A percentile compares a stretch with the other conserved stretches of the same genome.
These are phyloP conservation scores for Eristalis intricaria DNA, from an alignment of 2,888 invertebrate genomes.

Conservation along the genomic window DNA sequence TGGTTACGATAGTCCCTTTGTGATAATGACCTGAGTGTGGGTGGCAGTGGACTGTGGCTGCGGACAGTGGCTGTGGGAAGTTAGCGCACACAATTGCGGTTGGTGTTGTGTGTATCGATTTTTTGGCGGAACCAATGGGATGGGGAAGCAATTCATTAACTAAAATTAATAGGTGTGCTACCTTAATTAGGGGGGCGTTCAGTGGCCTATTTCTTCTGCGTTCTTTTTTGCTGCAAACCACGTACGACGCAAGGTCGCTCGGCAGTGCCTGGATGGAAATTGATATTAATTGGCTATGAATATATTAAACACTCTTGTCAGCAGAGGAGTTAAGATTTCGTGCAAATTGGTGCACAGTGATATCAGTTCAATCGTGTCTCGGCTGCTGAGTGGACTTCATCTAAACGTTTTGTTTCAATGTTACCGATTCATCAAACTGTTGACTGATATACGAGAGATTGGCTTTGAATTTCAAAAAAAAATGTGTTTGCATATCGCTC, in stretches of 20 bases:
- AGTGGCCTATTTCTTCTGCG: not conserved
- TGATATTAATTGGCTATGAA: not conserved
- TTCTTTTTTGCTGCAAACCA: not conserved
- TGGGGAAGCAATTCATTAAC: not conserved
- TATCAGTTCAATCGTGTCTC: too few species aligned
- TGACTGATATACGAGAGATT: too few species aligned
- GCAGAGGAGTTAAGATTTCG: too few species aligned
- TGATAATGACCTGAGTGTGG: not conserved
- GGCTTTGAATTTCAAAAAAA: too few species aligned
- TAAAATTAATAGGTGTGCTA: not conserved
- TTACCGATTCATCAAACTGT: too few species aligned
- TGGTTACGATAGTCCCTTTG: constrained; percentile 14
- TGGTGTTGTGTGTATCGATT: not conserved
- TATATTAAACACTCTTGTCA: not conserved
- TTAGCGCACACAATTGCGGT: not conserved
- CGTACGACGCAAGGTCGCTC: not conserved
- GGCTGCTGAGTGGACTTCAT: too few species aligned
- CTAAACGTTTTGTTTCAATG: too few species aligned
- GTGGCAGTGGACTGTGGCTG: not conserved
- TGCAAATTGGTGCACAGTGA: too few species aligned
- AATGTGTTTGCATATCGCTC: too few species aligned
- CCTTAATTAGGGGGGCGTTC: not conserved
- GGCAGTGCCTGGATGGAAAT: not conserved
- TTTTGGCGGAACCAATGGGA: not conserved
- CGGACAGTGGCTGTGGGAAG: constrained; percentile 31